These are phyloP conservation scores for Artibeus jamaicensis DNA, from an alignment of 2,797 vertebrate genomes.

Conservation along the genomic window DNA sequence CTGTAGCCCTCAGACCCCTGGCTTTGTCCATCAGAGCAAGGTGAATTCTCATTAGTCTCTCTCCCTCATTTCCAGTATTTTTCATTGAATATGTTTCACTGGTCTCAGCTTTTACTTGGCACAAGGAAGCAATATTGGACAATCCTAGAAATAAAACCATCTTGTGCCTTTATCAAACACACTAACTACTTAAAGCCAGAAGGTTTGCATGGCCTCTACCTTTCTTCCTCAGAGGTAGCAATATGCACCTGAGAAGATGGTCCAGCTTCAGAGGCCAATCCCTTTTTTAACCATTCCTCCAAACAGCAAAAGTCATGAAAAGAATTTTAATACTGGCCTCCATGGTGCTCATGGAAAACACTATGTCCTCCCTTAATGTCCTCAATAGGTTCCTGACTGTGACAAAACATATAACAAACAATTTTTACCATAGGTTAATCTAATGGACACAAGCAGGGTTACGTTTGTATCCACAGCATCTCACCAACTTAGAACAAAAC, in stretches of 20 bases:
- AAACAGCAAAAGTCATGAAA: not conserved
- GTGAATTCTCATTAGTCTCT: not conserved
- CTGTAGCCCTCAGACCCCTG: not conserved
- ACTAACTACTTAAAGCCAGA: not conserved
- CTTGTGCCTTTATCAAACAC: not conserved
- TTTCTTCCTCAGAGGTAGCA: not conserved
- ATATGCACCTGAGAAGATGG: not conserved
- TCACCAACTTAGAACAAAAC: not conserved
- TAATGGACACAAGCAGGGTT: not conserved
- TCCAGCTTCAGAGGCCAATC: not conserved
- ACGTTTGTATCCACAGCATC: not conserved
- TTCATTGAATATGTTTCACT: not conserved
- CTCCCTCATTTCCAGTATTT: not conserved
- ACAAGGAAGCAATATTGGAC: not conserved
- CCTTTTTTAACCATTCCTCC: not conserved
- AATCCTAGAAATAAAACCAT: not conserved
- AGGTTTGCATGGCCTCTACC: not conserved
- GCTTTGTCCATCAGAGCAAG: not conserved
- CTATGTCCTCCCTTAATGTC: not conserved
- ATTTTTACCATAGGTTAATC: not conserved
- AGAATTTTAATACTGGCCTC: not conserved
- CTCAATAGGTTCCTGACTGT: not conserved
- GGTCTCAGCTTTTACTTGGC: not conserved
- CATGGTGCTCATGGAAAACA: not conserved
- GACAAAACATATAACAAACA: not conserved